These are phyloP conservation scores for Prochilodus magdalenae DNA, from an alignment of 2,113 vertebrate genomes.

Conservation along the genomic window DNA sequence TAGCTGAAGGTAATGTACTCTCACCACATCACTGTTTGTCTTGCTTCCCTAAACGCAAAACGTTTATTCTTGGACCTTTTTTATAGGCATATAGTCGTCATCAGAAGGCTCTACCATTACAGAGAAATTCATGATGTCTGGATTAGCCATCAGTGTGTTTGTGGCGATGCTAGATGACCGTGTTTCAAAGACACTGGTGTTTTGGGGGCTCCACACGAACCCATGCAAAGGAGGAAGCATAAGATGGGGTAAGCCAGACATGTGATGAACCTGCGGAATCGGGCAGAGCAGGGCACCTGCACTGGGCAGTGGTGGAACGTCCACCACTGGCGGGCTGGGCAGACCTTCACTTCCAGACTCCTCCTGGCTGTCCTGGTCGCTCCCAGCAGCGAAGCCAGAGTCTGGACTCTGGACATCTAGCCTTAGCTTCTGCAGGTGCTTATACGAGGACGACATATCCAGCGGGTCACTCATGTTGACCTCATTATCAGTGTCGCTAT, in stretches of 20 bases:
- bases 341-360: constrained; percentile 49
- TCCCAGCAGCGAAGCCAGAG: constrained; percentile 59
- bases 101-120: constrained; percentile 50
- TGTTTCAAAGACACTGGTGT: neutral
- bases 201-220: neutral
- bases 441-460: constrained; percentile 58
- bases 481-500: too few relatives aligned
- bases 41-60: neutral
- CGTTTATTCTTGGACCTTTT: constrained; percentile 45
- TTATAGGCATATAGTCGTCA: constrained; percentile 65
- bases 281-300: neutral
- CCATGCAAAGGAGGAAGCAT: neutral
- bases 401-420: constrained; percentile 63
- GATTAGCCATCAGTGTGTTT: neutral
- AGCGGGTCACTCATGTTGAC: neutral
- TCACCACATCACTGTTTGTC: neutral
- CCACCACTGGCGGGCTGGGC: constrained; percentile 37
- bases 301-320: neutral
- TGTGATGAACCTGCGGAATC: neutral
- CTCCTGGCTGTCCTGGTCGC: constrained; percentile 61
- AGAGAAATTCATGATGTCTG: neutral
- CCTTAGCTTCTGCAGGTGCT: constrained; percentile 55
- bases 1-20: neutral
- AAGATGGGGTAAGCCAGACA: neutral
- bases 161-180: neutral